Evolutionary conservation across 2,113 vertebrate species (phyloP).

Genomic region (Nipponia nippon): DNA sequence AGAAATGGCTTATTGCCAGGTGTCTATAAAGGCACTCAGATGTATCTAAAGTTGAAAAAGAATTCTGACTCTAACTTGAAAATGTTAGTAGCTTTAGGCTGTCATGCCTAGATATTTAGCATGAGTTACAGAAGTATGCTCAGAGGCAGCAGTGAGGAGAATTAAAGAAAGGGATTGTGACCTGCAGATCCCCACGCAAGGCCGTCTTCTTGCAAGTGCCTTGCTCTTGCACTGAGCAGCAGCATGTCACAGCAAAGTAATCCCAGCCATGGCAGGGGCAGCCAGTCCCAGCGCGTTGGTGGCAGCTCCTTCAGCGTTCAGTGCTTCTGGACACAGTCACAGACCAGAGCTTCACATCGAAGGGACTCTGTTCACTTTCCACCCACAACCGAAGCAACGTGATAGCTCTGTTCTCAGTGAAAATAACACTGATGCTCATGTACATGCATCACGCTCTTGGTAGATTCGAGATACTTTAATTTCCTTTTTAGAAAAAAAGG

Average conservation of each 20-base stretch:
- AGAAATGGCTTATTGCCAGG: neutral
- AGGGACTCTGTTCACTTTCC: neutral
- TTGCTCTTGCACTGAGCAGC: neutral
- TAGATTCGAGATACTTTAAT: neutral
- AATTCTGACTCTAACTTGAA: neutral
- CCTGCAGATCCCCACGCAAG: neutral
- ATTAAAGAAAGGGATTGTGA: neutral
- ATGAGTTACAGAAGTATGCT: neutral
- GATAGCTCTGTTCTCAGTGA: neutral
- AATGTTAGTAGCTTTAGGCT: neutral
- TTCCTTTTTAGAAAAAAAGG: neutral
- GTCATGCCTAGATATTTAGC: neutral
- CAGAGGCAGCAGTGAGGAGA: neutral
- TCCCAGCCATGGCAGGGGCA: neutral
- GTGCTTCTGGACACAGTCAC: neutral
- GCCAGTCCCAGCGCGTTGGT: rapidly evolving
- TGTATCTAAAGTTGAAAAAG: neutral
- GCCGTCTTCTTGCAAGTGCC: neutral
- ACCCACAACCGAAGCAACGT: neutral
- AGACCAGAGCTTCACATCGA: neutral
- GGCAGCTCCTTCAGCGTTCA: neutral
- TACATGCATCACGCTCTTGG: rapidly evolving
- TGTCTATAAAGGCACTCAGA: neutral
- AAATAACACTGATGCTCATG: neutral
- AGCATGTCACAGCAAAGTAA: neutral